Evolutionary conservation across 37 sponge, comb jelly and placozoan genomes (phyloP), one percentile per base, ranked within the genome.

Genomic region (Spongilla lacustris): DNA sequence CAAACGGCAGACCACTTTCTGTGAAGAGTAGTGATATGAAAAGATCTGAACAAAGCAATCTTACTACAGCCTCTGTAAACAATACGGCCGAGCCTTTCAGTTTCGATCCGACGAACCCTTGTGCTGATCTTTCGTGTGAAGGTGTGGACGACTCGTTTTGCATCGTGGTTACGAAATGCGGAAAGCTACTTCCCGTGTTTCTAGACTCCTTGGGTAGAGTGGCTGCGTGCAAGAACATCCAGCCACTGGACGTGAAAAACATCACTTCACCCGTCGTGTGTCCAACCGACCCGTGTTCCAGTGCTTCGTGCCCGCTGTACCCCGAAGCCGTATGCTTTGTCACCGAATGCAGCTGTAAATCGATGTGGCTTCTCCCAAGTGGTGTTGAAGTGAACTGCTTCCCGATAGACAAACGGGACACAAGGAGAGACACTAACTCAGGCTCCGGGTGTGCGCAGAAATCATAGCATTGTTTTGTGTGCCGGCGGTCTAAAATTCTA

Each of bases 121-220:
- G 93, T 69, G 28, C 21, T 4, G 37, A n/a, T 14, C 32, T 41
- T 26, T 41, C 80, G 6, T 90, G 91, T 38, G 26, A 69, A 0
- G 84, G 75, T 24, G 75, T 80, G 33, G 84, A 85, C n/a, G 82
- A 34, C 24, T 91, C 94, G 25, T 19, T 66, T 13, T 94, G 94
- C 73, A 37, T 46, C 12, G 75, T 87, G 6, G 68, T 82, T 21
- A 78, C 31, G 67, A 84, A 82, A 37, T 94, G 94, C 71, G 86
- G 91, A 3, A 36, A 82, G 25, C 35, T 81, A 27, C 17, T 76
- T 10, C 71, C 91, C 0, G 66, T 94, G 3, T 94, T 90, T 38
- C 6, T 88, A 5, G 69, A 84, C 29, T 38, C 33, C n/a, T 21
- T 33, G 26, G 86, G 86, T 12, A 2, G 3, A 14, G 25, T 83